Base-by-base conservation (phyloP, 2,888 invertebrate genomes). In the Aquatica leii region DNA sequence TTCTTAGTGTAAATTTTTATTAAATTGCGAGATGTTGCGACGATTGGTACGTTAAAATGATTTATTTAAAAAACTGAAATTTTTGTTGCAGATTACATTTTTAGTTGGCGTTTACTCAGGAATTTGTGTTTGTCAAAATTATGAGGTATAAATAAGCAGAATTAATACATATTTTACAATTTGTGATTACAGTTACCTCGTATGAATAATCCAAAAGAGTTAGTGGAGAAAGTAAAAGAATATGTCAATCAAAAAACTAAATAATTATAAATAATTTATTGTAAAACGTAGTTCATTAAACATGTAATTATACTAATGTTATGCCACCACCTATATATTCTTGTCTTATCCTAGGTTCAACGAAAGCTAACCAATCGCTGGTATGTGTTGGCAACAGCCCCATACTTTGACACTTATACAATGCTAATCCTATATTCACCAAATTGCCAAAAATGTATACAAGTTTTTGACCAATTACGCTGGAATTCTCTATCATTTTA, bases 401-500 rank as follows among this genome's bases (percentile, higher is more conserved):
- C 97, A 98, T 98, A 67, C 95, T 95, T 76, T 98, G 97, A 80
- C 98, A 98, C 82, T 98, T 98, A 80, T 98, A 98, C 40, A 98
- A 83, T 18, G 98, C 98, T 70, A 98, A 82, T 0, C 90, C 90
- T 66, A 98, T 90, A 80, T 97, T 96, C 0, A 95, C 91, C 70
- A 97, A 82, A 81, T 98, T 98, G 5, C 98, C 98, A 73, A 98
- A 84, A 69, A 97, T 87, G 80, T 95, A 98, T 1, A 97, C 94
- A 72, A 97, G 86, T 78, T 97, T 97, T 82, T 98, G 98, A 1
- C 94, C 89, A 40, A 88, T 86, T 0, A 95, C 94, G 81, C 94
- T 95, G 40, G 92, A 90, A 20, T 96, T 96, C 82, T 97, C 97
- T 57, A 97, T 94, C 86, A 95, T 91, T 83, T 96, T 96, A 76